Evolutionary conservation across 2,113 vertebrate species (phyloP).

Genomic region (Apteryx mantelli): DNA sequence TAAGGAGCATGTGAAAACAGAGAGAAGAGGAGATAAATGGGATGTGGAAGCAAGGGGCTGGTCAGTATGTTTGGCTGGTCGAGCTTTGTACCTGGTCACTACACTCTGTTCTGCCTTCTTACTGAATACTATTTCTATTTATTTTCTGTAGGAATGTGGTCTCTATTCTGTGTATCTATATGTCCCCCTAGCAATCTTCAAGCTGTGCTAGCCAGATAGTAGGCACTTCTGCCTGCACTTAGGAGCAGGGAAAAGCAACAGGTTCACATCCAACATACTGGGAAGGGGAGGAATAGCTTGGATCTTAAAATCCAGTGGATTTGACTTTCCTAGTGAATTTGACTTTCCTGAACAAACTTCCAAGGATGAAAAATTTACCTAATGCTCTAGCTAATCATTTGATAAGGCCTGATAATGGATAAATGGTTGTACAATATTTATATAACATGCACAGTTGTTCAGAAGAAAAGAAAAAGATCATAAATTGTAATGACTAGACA

Average conservation of each 20-base stretch:
- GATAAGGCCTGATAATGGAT: neutral
- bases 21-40: neutral
- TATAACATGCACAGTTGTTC: neutral
- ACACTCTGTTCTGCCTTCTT: neutral
- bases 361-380: neutral
- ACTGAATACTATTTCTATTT: neutral
- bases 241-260: neutral
- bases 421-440: neutral
- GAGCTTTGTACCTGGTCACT: neutral
- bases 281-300: neutral
- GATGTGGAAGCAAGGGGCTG: neutral
- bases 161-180: fast-evolving
- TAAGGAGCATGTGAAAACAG: neutral
- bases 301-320: neutral
- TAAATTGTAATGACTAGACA: neutral
- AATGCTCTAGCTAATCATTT: neutral
- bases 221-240: neutral
- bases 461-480: neutral
- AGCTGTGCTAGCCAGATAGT: neutral
- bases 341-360: neutral
- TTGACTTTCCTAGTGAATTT: neutral
- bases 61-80: neutral
- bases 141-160: neutral
- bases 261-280: neutral
- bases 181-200: neutral